Conservation (phyloP, 1,140 invertebrate genomes). For the Rhyacophila brunnea region DNA sequence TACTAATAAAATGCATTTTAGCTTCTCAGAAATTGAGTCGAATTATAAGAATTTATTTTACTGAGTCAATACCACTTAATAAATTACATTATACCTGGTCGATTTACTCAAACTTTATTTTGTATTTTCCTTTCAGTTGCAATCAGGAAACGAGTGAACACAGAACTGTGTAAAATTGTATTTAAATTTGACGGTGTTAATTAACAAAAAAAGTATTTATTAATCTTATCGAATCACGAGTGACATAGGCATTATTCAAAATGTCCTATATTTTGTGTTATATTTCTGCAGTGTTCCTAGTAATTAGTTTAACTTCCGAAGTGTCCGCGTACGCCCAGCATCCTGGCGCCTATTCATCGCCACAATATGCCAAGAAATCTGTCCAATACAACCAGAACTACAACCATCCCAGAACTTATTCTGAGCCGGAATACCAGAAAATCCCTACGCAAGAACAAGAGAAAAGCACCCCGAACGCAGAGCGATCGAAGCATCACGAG, state of each 20-base stretch:
- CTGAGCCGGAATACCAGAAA: conserved; percentile 29
- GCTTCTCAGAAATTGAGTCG: no score
- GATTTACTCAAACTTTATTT: no score
- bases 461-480: conserved; percentile 1
- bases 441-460: conserved; percentile 10
- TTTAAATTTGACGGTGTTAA: no score
- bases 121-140: no score
- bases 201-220: no score
- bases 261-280: background rate
- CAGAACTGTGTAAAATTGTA: no score
- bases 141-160: background rate
- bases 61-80: no score
- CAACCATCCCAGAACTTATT: conserved; percentile 21
- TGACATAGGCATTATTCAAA: background rate
- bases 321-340: conserved; percentile 40
- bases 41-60: no score
- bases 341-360: conserved; percentile 51
- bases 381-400: conserved; percentile 30
- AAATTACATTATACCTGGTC: no score
- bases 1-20: no score
- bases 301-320: conserved; percentile 4
- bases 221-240: background rate
- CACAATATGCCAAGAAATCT: conserved; percentile 53
- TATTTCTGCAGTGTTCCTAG: background rate
- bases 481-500: conserved; percentile 29